A percentile compares a stretch with the other conserved stretches of the same genome.
These are phyloP conservation scores for Adelognathus sp. DNA, from an alignment of 2,888 invertebrate genomes.

Conservation along the genomic window DNA sequence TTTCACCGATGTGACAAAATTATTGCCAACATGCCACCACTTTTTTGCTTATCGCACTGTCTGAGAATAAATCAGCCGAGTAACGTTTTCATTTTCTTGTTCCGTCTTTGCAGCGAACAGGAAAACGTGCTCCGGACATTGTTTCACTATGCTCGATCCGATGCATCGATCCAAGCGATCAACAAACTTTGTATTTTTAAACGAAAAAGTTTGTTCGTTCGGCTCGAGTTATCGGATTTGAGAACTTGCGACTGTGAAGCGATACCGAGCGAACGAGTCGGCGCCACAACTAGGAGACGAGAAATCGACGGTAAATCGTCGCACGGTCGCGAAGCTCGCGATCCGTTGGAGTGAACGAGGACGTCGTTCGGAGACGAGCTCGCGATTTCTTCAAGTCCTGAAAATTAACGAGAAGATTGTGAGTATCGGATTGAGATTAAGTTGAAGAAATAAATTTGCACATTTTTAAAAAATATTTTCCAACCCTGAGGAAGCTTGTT, in stretches of 20 bases:
- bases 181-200: slow-evolving; percentile 77
- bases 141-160: slow-evolving; percentile 59
- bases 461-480: background rate
- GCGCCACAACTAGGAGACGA: slow-evolving; percentile 17
- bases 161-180: slow-evolving; percentile 80
- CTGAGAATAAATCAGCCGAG: background rate
- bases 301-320: slow-evolving; percentile 67
- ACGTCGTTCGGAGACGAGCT: slow-evolving; percentile 75
- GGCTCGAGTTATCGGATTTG: slow-evolving; percentile 79
- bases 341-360: slow-evolving; percentile 76
- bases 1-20: no score
- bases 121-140: background rate
- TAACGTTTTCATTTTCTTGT: background rate
- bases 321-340: slow-evolving; percentile 73
- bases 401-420: slow-evolving; percentile 1
- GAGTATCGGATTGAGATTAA: background rate
- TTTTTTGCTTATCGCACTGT: background rate
- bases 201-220: slow-evolving; percentile 81
- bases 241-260: background rate
- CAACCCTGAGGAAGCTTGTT: background rate
- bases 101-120: background rate
- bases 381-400: slow-evolving; percentile 74
- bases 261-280: background rate
- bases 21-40: no score
- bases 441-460: background rate